These are phyloP conservation scores for Marmota monax DNA, from an alignment of 2,113 vertebrate species.

Conservation along the genomic window DNA sequence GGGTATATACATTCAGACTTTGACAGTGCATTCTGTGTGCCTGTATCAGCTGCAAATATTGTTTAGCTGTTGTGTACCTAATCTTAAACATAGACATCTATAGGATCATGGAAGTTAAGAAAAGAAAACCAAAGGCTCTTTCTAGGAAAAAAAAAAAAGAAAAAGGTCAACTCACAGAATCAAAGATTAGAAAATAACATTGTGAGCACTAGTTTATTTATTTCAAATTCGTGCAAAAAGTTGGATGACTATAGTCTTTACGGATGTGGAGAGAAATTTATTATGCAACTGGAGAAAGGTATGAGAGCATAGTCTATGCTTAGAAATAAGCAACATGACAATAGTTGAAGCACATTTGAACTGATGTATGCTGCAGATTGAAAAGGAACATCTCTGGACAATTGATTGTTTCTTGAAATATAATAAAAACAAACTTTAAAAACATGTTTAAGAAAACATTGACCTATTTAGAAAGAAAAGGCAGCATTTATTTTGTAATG, in stretches of 20 bases:
- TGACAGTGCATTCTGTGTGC: not conserved
- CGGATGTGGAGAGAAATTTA: not conserved
- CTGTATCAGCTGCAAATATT: conserved; percentile 55
- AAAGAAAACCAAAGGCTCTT: not conserved
- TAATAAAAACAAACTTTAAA: conserved; percentile 69
- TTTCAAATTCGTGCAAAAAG: not conserved
- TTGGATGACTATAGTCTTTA: not conserved
- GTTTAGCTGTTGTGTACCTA: conserved; percentile 16
- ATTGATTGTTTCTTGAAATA: conserved; percentile 70
- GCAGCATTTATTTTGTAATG: not conserved
- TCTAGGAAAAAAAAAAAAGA: not conserved
- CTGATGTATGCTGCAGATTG: conserved; percentile 51
- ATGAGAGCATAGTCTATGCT: conserved; percentile 70
- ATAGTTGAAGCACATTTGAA: conserved; percentile 67
- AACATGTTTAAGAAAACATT: conserved; percentile 53
- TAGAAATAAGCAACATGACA: not conserved
- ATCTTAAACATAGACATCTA: not conserved
- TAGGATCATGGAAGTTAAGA: not conserved
- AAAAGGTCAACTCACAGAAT: not conserved
- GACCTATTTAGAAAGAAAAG: conserved; percentile 35
- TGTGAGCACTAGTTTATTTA: not conserved
- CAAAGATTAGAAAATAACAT: conserved; percentile 40
- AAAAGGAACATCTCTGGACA: conserved; percentile 72
- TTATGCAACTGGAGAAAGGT: conserved; percentile 38
- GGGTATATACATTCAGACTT: not conserved